phyloP scores from a whole-genome alignment of 2,888 invertebrate species.

The Anticlea derivata region DNA sequence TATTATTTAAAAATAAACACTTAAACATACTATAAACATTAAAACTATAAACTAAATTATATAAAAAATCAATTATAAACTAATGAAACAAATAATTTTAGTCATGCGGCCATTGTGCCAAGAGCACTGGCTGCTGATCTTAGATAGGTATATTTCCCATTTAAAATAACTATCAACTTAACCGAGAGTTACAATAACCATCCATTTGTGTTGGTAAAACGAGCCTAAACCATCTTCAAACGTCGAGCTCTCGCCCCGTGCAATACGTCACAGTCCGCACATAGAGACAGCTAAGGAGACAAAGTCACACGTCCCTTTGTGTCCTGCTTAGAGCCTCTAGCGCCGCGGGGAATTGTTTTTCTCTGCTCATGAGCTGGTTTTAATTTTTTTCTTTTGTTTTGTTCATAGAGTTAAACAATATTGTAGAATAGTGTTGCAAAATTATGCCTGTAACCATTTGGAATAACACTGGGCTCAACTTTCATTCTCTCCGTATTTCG shows the following conservation, averaged over 20 bases:
- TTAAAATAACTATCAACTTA: background rate
- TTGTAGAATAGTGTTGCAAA: background rate
- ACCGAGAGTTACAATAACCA: conserved; percentile 1
- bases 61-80: no score
- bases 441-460: no score
- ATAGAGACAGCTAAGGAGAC: conserved; percentile 14
- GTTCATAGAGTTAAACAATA: conserved; percentile 4
- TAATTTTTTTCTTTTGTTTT: conserved; percentile 20
- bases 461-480: no score
- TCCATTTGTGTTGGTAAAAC: background rate
- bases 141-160: no score
- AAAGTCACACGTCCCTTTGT: conserved; percentile 43
- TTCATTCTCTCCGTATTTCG: no score
- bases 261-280: conserved; percentile 21
- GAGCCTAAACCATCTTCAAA: conserved; percentile 10
- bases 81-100: no score
- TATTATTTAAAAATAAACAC: no score
- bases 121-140: no score
- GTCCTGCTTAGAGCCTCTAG: conserved; percentile 51
- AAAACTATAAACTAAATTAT: no score
- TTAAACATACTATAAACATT: no score
- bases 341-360: conserved; percentile 57
- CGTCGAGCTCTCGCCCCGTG: conserved; percentile 9
- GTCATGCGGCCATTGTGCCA: no score
- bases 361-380: conserved; percentile 20